Conservation (phyloP, 2,797 vertebrate species). For the Atherinosoma microstoma region DNA sequence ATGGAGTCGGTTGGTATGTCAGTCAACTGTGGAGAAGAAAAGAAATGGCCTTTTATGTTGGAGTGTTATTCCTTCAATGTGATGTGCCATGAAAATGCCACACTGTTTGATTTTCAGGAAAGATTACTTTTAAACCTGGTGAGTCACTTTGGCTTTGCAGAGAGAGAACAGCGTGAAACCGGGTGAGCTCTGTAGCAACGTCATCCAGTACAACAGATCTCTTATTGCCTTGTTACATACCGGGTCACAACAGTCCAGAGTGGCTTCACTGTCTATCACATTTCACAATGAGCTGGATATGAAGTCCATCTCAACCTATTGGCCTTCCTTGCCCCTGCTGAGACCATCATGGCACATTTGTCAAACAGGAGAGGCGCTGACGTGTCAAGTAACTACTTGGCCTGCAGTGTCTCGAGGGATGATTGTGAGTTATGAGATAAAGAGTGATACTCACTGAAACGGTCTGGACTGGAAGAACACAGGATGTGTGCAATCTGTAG, state of each 20-base stretch:
- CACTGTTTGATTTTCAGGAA: constrained; percentile 64
- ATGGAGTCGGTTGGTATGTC: constrained; percentile 71
- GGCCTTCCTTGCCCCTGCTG: constrained; percentile 46
- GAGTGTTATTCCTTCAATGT: constrained; percentile 39
- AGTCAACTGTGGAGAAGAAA: constrained; percentile 52
- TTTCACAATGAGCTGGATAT: constrained; percentile 78
- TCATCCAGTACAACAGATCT: constrained; percentile 64
- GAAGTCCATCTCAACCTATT: constrained; percentile 64
- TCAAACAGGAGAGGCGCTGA: constrained; percentile 61
- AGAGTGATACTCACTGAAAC: constrained; percentile 55
- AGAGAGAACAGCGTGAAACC: constrained; percentile 26
- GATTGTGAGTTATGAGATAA: constrained; percentile 78
- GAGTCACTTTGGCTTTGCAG: constrained; percentile 34
- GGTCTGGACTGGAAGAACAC: constrained; percentile 24
- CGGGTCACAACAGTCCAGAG: constrained; percentile 51
- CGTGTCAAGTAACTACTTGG: constrained; percentile 71
- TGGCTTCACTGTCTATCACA: constrained; percentile 68
- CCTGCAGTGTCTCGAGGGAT: constrained; percentile 64
- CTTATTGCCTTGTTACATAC: constrained; percentile 69
- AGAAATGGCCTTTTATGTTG: constrained; percentile 49
- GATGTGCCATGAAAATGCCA: constrained; percentile 51
- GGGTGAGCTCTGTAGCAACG: constrained; percentile 43
- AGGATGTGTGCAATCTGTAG: constrained; percentile 21
- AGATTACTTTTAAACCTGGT: constrained; percentile 39
- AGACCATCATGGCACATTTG: constrained; percentile 68